A percentile compares a stretch with the other conserved stretches of the same genome.
Conservation (phyloP, 2,113 vertebrate species). For the Acrocephalus kingi region DNA sequence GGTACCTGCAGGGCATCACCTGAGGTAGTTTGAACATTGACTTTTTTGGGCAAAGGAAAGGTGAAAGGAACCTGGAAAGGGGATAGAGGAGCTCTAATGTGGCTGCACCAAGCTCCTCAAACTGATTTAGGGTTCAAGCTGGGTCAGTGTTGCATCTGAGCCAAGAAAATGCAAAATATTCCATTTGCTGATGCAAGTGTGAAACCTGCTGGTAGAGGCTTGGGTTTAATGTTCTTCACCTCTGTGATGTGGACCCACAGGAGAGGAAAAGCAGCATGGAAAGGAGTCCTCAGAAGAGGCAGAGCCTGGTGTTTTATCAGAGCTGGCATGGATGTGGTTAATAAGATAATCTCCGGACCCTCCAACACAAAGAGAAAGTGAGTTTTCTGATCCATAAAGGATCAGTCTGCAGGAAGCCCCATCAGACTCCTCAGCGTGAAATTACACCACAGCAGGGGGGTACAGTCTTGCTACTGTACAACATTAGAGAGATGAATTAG, state of each 20-base stretch:
- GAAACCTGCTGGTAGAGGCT: neutral
- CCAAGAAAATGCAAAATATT: neutral
- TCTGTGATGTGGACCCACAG: accelerated
- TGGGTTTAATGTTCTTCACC: neutral
- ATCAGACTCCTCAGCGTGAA: conserved; percentile 83
- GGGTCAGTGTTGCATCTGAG: neutral
- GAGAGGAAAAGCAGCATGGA: neutral
- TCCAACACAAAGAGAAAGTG: conserved; percentile 77
- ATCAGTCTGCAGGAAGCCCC: conserved; percentile 81
- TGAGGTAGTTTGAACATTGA: neutral
- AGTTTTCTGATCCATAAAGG: conserved; percentile 86
- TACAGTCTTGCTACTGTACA: conserved; percentile 73
- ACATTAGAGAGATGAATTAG: conserved; percentile 76
- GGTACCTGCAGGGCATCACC: neutral
- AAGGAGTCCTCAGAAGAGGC: neutral
- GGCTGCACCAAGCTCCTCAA: neutral
- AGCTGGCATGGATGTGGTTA: conserved; percentile 69
- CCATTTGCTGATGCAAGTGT: neutral
- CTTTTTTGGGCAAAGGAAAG: neutral
- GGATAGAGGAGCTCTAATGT: neutral
- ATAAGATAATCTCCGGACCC: conserved; percentile 72
- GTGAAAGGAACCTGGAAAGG: neutral
- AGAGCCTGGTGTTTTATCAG: neutral
- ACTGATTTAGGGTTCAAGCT: neutral
- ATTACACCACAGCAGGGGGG: conserved; percentile 81